Percentiles rank a stretch among this genome's conserved stretches.
phyloP scores from a whole-genome alignment of 2,888 invertebrate species.

The Liopterus haemorrhoidalis region DNA sequence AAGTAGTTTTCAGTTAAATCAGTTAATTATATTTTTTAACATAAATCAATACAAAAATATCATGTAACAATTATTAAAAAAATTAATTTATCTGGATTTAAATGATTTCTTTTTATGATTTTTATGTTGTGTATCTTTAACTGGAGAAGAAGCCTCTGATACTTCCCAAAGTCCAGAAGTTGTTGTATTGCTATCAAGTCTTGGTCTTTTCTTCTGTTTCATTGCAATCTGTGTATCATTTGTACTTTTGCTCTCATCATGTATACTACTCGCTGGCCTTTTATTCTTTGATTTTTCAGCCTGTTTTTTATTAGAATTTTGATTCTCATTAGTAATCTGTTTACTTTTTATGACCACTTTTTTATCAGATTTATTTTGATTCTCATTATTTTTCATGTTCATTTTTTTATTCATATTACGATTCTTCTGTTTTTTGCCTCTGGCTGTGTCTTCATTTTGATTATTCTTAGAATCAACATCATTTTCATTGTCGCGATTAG shows the following conservation, averaged over 20 bases:
- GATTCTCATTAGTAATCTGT: conserved; percentile 36
- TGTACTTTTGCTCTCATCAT: conserved; percentile 44
- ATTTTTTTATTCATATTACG: conserved; percentile 25
- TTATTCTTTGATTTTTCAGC: neutral
- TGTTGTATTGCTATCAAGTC: neutral
- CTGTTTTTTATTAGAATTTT: conserved; percentile 37
- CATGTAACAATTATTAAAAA: too few species aligned
- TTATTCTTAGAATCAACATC: conserved; percentile 6
- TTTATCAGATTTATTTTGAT: conserved; percentile 26
- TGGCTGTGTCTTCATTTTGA: conserved; percentile 7
- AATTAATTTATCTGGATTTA: too few species aligned
- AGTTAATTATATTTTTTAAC: too few species aligned
- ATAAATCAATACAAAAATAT: too few species aligned
- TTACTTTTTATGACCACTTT: too few species aligned
- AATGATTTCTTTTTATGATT: conserved; percentile 30
- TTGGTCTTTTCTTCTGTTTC: conserved; percentile 34
- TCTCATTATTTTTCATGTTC: conserved; percentile 25
- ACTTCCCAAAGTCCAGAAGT: too few species aligned
- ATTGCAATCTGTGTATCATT: conserved; percentile 47
- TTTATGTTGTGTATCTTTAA: conserved; percentile 14
- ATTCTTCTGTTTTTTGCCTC: conserved; percentile 35
- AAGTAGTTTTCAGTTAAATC: too few species aligned
- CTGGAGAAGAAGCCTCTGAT: too few species aligned
- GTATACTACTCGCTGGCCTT: conserved; percentile 29
- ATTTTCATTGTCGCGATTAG: conserved; percentile 16